Conservation (phyloP, 2,113 vertebrate genomes). For the Crotalus horridus region DNA sequence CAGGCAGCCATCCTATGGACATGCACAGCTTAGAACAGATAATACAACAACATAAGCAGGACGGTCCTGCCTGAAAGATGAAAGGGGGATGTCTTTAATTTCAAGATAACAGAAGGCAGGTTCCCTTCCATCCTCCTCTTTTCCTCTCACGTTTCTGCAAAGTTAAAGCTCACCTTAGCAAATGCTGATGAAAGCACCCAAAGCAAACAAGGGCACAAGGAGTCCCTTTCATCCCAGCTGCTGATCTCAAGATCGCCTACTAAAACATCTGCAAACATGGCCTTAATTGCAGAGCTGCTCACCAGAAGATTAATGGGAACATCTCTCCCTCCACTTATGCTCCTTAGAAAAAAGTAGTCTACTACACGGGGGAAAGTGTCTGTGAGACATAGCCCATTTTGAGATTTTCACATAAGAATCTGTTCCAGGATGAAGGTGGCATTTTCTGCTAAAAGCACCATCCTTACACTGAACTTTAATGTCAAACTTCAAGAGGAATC, state of each 20-base stretch:
- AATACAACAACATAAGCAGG: background rate
- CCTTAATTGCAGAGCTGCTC: background rate
- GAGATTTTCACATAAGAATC: background rate
- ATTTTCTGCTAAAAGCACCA: background rate
- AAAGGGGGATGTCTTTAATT: background rate
- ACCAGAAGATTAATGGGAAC: background rate
- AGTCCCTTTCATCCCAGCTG: background rate
- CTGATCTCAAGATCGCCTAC: slow-evolving; percentile 39
- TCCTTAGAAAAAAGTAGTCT: background rate
- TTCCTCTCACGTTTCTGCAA: background rate
- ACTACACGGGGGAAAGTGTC: background rate
- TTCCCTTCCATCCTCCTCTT: no score
- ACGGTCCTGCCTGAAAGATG: background rate
- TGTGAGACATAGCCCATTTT: background rate
- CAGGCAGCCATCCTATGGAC: background rate
- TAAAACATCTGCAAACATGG: background rate
- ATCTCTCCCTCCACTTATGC: background rate
- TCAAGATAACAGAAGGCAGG: background rate
- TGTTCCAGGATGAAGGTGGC: background rate
- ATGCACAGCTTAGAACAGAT: background rate
- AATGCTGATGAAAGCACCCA: background rate
- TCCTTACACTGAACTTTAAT: background rate
- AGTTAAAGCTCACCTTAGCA: background rate
- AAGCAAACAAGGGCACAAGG: background rate
- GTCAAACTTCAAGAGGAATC: background rate